Percentiles rank a stretch among this genome's conserved stretches.
These are phyloP conservation scores for Microtus ochrogaster DNA, from an alignment of 2,113 vertebrate genomes.

Conservation along the genomic window DNA sequence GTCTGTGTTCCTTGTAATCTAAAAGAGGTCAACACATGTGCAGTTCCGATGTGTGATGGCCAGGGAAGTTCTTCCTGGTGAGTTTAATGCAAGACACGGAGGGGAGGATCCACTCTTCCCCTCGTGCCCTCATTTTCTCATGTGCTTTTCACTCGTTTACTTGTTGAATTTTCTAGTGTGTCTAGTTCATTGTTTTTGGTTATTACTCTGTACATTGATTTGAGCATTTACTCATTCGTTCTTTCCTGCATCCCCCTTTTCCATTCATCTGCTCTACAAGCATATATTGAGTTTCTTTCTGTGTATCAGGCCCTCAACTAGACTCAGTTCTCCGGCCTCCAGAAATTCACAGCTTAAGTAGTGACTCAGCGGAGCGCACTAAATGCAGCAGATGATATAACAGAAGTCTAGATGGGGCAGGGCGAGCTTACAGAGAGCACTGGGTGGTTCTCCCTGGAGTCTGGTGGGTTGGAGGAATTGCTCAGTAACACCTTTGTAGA, in stretches of 20 bases:
- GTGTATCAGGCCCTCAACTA: conserved; percentile 8
- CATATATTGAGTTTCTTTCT: conserved; percentile 25
- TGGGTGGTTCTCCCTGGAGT: neutral
- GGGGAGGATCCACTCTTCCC: conserved; percentile 21
- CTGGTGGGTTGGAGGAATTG: neutral
- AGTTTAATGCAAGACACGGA: conserved; percentile 28
- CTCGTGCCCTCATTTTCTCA: neutral
- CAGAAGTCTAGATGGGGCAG: conserved; percentile 14
- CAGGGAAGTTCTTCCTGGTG: conserved; percentile 33
- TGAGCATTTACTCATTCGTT: conserved; percentile 22
- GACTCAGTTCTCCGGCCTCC: conserved; percentile 15
- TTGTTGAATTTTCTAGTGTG: conserved; percentile 8
- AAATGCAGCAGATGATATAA: neutral
- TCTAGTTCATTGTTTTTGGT: neutral
- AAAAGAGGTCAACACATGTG: conserved; percentile 47
- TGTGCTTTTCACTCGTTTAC: neutral
- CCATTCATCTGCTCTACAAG: conserved; percentile 7
- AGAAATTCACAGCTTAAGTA: conserved; percentile 46
- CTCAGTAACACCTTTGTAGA: conserved; percentile 15
- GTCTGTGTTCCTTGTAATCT: conserved; percentile 52
- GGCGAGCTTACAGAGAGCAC: conserved; percentile 8
- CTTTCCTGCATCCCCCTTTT: conserved; percentile 54
- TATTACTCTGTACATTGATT: neutral
- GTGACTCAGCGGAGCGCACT: neutral
- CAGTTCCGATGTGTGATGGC: neutral